These are phyloP conservation scores for Diachrysia chrysitis DNA, from an alignment of 2,888 invertebrate species.

Conservation along the genomic window DNA sequence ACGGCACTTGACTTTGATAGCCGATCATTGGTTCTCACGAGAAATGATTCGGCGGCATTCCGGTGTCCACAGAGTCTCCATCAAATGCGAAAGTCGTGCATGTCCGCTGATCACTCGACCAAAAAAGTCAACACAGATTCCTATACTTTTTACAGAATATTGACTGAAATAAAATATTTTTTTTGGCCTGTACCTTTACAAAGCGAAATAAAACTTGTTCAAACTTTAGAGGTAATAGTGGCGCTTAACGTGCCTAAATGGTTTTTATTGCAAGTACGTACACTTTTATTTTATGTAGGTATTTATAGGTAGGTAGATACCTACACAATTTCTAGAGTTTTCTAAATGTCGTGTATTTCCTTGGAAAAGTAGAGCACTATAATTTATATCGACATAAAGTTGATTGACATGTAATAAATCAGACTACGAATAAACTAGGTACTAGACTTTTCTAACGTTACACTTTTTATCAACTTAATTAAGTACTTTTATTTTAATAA, in stretches of 20 bases:
- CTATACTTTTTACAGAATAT: conserved; percentile 73
- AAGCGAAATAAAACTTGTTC: conserved; percentile 39
- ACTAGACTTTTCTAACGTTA: not conserved
- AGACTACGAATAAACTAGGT: not conserved
- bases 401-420: conserved; percentile 7
- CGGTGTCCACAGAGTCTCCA: conserved; percentile 80
- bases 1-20: conserved; percentile 77
- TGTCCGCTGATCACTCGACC: conserved; percentile 80
- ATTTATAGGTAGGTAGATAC: no score
- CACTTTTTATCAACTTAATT: not conserved
- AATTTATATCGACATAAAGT: not conserved
- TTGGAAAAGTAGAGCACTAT: not conserved
- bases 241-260: conserved; percentile 14
- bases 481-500: not conserved
- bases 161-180: conserved; percentile 65
- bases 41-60: conserved; percentile 83
- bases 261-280: conserved; percentile 9
- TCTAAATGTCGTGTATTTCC: not conserved
- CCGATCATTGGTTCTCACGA: conserved; percentile 83
- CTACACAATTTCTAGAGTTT: not conserved
- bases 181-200: conserved; percentile 36
- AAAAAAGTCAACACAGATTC: conserved; percentile 81
- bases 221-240: conserved; percentile 26
- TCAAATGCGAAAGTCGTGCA: conserved; percentile 87
- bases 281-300: no score